phyloP scores from a whole-genome alignment of 2,888 invertebrate species.

The Thera britannica region DNA sequence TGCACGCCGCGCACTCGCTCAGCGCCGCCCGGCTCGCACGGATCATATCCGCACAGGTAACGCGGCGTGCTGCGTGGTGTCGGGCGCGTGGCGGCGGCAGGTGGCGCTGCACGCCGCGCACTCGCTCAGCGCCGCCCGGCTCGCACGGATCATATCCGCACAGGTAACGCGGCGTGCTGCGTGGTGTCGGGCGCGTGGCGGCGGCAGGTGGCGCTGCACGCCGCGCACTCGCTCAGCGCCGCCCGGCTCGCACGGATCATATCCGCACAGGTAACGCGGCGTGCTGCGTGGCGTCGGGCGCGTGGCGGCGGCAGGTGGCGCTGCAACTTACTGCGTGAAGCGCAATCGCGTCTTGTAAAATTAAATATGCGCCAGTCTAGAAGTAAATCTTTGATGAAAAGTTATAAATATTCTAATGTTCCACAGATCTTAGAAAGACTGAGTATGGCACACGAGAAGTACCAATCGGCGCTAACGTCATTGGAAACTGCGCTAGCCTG shows the following conservation, averaged over 20 bases:
- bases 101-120: conserved; percentile 86
- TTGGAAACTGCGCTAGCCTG: conserved; percentile 89
- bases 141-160: too few relatives aligned
- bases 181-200: conserved; percentile 86
- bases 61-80: conserved; percentile 69
- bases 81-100: conserved; percentile 87
- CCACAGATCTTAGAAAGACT: conserved; percentile 90
- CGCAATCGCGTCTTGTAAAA: too few relatives aligned
- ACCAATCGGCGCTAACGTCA: conserved; percentile 88
- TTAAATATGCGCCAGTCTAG: too few relatives aligned
- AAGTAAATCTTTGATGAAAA: too few relatives aligned
- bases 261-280: conserved; percentile 42
- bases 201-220: conserved; percentile 86
- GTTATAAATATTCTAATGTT: not conserved
- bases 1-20: conserved; percentile 76
- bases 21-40: conserved; percentile 64
- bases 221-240: conserved; percentile 74
- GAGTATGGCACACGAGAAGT: conserved; percentile 90
- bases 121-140: conserved; percentile 71
- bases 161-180: conserved; percentile 62
- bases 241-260: conserved; percentile 48
- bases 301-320: conserved; percentile 90
- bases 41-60: too few relatives aligned
- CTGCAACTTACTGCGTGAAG: conserved; percentile 68
- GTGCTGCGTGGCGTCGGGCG: conserved; percentile 69